Base-by-base conservation (phyloP, 2,888 invertebrate species). In the Mamestra brassicae region DNA sequence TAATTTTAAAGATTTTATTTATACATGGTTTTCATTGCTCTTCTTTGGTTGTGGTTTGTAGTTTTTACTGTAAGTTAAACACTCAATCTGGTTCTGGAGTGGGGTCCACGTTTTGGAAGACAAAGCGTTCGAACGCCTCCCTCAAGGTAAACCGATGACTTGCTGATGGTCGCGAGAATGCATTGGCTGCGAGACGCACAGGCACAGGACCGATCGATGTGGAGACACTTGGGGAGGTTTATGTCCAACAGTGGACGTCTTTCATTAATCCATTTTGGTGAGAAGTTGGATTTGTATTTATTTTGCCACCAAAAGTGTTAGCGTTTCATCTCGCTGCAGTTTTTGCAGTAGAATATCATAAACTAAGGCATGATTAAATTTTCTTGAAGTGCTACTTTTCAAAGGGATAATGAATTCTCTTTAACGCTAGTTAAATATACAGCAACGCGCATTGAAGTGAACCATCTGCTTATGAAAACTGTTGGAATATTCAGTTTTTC, bases 401-500 rank as follows among this genome's bases (percentile, higher is more conserved):
- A 62, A 55, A 76, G 7, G 17, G 4, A 52, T 57, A 15, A 70
- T 57, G 2, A 52, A 76, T 63, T 71, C 57, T 63, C 70, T 76
- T 76, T 57, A 15, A 52, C 8, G 26, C 4, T 76, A 45, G 50
- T 57, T 76, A 36, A 52, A 45, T 52, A 36, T 47, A 42, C 61
- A 70, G 70, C 55, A 45, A 45, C 11, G 62, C 34, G 55, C 57
- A 70, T 11, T 36, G 1, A 76, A 70, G 26, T 58, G 42, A 70
- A 57, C 26, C 17, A 3, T 36, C 36, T 11, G 8, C 52, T 38
- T n/a, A 36, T 47, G 6, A 52, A 76, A 17, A 52, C 11, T 15
- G 54, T 52, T 47, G 15, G 11, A 58, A 34, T 55, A 34, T 62
- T 76, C 5, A 26, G 42, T 6, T 45, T 62, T 57, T 26, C 13